These are phyloP conservation scores for Lepus americanus DNA, from an alignment of 2,113 vertebrate species.

Conservation along the genomic window DNA sequence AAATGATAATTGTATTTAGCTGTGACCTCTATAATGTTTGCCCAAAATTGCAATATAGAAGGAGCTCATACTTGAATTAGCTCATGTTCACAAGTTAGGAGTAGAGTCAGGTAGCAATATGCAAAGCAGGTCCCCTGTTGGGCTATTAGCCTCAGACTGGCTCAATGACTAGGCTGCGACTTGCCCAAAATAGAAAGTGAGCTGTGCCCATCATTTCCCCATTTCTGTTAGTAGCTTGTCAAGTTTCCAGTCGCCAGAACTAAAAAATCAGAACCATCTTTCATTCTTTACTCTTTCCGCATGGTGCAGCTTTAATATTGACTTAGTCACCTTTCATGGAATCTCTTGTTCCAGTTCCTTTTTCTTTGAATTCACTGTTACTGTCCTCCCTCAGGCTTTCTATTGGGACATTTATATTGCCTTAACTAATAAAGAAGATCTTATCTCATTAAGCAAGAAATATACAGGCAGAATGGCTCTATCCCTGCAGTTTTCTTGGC, in stretches of 20 bases:
- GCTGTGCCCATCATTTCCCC: not conserved
- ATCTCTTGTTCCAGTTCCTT: not conserved
- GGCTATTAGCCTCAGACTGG: not conserved
- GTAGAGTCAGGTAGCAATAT: not conserved
- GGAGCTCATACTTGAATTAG: not conserved
- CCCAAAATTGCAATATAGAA: not conserved
- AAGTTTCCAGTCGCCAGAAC: not conserved
- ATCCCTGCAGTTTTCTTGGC: not conserved
- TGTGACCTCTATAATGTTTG: not conserved
- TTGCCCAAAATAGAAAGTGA: not conserved
- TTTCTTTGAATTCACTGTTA: not conserved
- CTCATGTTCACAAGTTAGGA: not conserved
- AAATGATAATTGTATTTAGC: not conserved
- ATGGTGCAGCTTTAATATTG: not conserved
- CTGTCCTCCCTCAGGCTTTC: not conserved
- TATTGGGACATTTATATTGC: not conserved
- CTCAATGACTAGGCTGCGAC: not conserved
- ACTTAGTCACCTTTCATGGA: not conserved
- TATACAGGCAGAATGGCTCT: not conserved
- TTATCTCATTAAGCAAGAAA: not conserved
- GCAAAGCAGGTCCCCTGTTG: not conserved
- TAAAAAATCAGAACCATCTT: not conserved
- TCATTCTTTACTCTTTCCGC: not conserved
- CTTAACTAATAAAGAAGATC: not conserved
- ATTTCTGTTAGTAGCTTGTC: constrained; percentile 13